phyloP scores from a whole-genome alignment of 2,113 vertebrate species.

The Notechis scutatus region DNA sequence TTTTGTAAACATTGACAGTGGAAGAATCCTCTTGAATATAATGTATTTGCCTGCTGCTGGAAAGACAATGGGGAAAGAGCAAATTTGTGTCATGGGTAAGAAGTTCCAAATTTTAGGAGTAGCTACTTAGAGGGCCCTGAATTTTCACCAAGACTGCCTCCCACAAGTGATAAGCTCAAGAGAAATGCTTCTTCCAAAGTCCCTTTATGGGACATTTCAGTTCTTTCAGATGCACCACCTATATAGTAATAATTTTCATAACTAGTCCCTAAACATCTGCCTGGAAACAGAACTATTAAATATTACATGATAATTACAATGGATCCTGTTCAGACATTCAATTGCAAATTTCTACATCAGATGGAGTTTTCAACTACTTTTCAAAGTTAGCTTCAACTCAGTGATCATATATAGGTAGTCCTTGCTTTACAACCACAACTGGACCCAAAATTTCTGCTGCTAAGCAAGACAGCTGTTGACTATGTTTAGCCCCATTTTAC shows the following conservation, averaged over 20 bases:
- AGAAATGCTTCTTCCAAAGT: neutral
- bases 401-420: neutral
- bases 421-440: neutral
- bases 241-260: neutral
- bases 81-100: neutral
- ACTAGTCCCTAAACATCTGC: neutral
- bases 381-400: neutral
- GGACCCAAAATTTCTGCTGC: neutral
- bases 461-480: neutral
- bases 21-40: neutral
- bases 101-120: neutral
- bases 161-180: neutral
- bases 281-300: neutral
- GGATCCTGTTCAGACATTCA: neutral
- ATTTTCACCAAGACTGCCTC: neutral
- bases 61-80: neutral
- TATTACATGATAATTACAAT: neutral
- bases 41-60: neutral
- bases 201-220: neutral
- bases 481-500: neutral
- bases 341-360: neutral
- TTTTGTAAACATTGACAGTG: neutral
- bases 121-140: neutral
- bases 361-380: neutral
- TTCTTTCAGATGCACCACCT: neutral